Conservation (phyloP, 2,888 invertebrate species). For the Nebria salina region DNA sequence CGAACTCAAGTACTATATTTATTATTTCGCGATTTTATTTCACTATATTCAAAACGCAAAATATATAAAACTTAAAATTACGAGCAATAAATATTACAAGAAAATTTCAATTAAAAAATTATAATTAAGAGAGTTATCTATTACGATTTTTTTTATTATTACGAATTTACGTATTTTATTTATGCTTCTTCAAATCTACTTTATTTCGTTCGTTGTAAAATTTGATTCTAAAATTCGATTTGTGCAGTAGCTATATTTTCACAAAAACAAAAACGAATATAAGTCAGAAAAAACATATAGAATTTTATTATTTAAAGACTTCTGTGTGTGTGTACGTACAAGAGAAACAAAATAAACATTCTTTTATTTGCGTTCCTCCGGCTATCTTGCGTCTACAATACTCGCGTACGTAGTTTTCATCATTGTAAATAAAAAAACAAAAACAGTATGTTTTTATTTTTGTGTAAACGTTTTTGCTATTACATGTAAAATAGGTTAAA, state of each 20-base stretch:
- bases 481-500: neutral
- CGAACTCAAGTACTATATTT: conserved; percentile 18
- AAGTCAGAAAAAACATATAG: neutral
- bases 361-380: neutral
- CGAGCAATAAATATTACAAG: too few relatives aligned
- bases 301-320: neutral
- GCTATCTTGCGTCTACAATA: neutral
- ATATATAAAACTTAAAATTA: neutral
- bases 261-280: neutral
- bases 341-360: neutral
- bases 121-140: too few relatives aligned
- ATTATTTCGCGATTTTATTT: conserved; percentile 18
- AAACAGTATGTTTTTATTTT: neutral
- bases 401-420: neutral
- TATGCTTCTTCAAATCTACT: neutral
- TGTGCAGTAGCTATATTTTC: neutral
- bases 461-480: neutral
- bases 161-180: neutral
- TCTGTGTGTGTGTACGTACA: neutral
- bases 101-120: too few relatives aligned
- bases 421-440: neutral
- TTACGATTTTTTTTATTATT: too few relatives aligned
- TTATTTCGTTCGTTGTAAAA: neutral
- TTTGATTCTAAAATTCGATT: neutral
- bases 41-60: neutral